Percentiles rank a stretch among this genome's conserved stretches.
Conservation (phyloP, 2,888 invertebrate species). For the Lordiphosa fenestrarum region DNA sequence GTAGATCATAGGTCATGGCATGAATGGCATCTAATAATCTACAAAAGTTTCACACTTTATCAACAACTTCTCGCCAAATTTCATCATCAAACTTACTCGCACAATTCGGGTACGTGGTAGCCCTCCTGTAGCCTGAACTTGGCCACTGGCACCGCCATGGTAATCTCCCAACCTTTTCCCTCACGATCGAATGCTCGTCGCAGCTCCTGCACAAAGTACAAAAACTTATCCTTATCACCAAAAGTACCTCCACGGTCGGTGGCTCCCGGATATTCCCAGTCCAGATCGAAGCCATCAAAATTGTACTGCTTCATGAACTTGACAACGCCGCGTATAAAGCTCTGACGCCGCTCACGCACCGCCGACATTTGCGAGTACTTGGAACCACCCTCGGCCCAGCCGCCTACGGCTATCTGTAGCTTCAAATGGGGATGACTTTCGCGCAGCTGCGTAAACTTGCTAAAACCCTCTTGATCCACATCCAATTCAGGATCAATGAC, state of each 20-base stretch:
- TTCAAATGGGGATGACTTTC: constrained; percentile 87
- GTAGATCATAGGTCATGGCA: constrained; percentile 92
- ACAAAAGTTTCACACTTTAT: constrained; percentile 7
- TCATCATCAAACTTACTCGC: constrained; percentile 85
- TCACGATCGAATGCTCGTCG: constrained; percentile 88
- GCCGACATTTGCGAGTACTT: constrained; percentile 93
- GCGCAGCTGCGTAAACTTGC: constrained; percentile 88
- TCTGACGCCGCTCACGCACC: constrained; percentile 84
- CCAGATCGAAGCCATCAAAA: constrained; percentile 93
- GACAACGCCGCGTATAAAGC: constrained; percentile 88
- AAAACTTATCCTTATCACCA: constrained; percentile 91
- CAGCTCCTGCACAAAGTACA: constrained; percentile 90
- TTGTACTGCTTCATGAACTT: constrained; percentile 88
- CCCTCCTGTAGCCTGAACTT: constrained; percentile 93
- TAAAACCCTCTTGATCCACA: constrained; percentile 87
- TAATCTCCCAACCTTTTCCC: constrained; percentile 91
- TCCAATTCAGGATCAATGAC: constrained; percentile 91
- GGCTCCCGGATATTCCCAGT: constrained; percentile 96
- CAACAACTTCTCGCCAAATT: neutral
- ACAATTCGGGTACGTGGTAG: constrained; percentile 93
- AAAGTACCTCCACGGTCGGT: constrained; percentile 92
- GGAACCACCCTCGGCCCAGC: constrained; percentile 94
- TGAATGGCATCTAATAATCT: constrained; percentile 90
- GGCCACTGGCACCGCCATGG: constrained; percentile 93
- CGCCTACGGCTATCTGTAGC: constrained; percentile 91